phyloP scores from a whole-genome alignment of 2,797 vertebrate species.

The Chaetophractus vellerosus region DNA sequence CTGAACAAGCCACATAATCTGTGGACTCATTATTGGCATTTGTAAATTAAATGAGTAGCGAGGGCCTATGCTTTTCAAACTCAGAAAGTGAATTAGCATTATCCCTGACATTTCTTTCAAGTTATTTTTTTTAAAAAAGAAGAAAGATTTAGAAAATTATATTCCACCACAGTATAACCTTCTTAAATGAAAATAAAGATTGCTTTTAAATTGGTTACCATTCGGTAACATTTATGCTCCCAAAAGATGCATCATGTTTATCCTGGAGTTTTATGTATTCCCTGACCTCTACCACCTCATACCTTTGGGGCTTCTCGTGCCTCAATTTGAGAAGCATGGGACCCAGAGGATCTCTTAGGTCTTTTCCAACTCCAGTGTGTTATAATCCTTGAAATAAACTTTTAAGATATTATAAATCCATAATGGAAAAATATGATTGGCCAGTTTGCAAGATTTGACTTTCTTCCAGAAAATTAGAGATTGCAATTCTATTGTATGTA shows the following conservation, averaged over 20 bases:
- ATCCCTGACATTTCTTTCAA: conserved; percentile 20
- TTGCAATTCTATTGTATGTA: conserved; percentile 46
- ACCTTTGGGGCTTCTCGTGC: neutral
- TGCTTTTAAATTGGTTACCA: conserved; percentile 46
- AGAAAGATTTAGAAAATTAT: neutral
- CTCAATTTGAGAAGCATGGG: neutral
- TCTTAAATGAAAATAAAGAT: conserved; percentile 41
- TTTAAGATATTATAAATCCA: conserved; percentile 37
- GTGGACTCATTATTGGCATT: neutral
- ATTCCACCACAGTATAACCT: neutral
- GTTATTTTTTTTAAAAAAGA: neutral
- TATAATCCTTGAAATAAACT: conserved; percentile 49
- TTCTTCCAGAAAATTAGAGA: conserved; percentile 50
- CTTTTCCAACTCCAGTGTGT: neutral
- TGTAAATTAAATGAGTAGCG: neutral
- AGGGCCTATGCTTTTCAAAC: neutral
- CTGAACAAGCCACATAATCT: neutral
- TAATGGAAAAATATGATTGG: conserved; percentile 40
- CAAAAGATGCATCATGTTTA: neutral
- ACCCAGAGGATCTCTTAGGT: neutral
- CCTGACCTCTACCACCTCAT: neutral
- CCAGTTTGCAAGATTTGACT: conserved; percentile 11
- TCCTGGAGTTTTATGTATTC: conserved; percentile 24
- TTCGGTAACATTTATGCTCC: neutral
- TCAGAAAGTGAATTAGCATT: neutral